These are phyloP conservation scores for Bufo bufo DNA, from an alignment of 2,113 vertebrate genomes.

Conservation along the genomic window DNA sequence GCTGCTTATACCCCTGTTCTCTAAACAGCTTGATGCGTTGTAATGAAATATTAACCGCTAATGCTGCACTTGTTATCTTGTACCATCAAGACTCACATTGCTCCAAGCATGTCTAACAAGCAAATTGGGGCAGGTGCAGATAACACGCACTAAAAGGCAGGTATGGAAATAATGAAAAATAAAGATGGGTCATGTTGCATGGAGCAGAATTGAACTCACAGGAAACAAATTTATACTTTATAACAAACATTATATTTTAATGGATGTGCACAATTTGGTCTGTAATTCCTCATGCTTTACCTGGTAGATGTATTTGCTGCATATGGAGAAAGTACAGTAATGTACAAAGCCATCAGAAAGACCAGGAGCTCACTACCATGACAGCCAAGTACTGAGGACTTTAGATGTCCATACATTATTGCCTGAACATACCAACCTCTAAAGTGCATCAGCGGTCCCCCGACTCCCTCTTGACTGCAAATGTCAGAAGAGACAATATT, in stretches of 20 bases:
- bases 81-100: conserved; percentile 46
- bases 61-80: conserved; percentile 63
- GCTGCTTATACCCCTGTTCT: conserved; percentile 11
- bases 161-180: neutral
- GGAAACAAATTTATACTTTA: conserved; percentile 11
- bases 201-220: neutral
- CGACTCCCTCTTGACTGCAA: no score
- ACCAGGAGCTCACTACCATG: neutral
- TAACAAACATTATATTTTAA: neutral
- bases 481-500: no score
- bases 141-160: neutral
- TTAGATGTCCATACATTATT: no score
- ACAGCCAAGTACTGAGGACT: no score
- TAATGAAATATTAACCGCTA: conserved; percentile 66
- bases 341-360: neutral
- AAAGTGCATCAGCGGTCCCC: no score
- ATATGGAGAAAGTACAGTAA: no score
- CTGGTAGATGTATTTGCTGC: neutral
- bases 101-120: conserved; percentile 59
- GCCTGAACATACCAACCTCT: no score
- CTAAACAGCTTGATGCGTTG: conserved; percentile 36
- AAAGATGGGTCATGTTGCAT: neutral
- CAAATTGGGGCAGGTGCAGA: conserved; percentile 42
- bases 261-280: neutral
- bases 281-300: neutral